Percentiles rank a stretch among this genome's conserved stretches.
These are phyloP conservation scores for Mylabris phalerata DNA, from an alignment of 1,140 invertebrate genomes.

Conservation along the genomic window DNA sequence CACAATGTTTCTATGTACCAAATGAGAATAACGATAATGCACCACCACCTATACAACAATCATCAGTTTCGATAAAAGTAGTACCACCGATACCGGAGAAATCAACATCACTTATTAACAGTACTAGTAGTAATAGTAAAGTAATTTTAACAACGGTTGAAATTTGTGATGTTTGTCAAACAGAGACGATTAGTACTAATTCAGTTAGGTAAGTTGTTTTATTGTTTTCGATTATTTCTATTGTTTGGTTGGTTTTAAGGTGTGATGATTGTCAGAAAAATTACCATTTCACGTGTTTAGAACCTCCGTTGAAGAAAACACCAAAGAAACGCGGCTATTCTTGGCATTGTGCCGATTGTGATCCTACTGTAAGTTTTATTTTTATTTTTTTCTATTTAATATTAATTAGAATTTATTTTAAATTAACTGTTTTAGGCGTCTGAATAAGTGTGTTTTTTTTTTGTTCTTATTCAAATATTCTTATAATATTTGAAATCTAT, in stretches of 20 bases:
- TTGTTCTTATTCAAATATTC: too few species aligned
- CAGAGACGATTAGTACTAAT: constrained; percentile 54
- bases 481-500: too few species aligned
- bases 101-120: background rate
- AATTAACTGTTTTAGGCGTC: too few species aligned
- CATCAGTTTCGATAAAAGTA: constrained; percentile 21
- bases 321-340: constrained; percentile 89
- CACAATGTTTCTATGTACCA: constrained; percentile 64
- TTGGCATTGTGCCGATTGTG: constrained; percentile 94
- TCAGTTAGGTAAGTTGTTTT: constrained; percentile 56
- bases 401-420: too few species aligned
- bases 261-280: constrained; percentile 88
- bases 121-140: background rate
- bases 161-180: constrained; percentile 58
- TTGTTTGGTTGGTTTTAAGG: constrained; percentile 43
- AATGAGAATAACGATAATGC: constrained; percentile 62
- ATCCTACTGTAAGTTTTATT: constrained; percentile 66
- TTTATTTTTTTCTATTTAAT: too few species aligned
- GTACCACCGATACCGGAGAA: background rate
- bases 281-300: constrained; percentile 87
- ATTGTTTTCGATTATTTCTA: background rate
- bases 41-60: constrained; percentile 38
- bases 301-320: constrained; percentile 88
- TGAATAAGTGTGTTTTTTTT: too few species aligned
- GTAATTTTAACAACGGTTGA: background rate